Conservation (phyloP, 1,140 invertebrate genomes). For the Nephila pilipes region DNA sequence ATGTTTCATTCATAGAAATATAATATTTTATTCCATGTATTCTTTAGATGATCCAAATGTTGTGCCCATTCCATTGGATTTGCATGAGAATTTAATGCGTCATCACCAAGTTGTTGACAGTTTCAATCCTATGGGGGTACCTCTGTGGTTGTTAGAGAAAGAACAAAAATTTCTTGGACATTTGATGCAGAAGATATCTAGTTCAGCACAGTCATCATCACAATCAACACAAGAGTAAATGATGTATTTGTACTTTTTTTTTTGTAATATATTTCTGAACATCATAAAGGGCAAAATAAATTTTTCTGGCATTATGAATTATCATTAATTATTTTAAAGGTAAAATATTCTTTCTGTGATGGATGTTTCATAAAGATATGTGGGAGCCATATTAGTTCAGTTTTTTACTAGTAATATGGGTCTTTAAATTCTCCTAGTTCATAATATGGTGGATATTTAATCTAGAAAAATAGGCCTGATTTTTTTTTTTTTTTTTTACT, state of each 20-base stretch:
- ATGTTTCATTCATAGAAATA: background rate
- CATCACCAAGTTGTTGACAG: constrained; percentile 6
- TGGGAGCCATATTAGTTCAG: too few species aligned
- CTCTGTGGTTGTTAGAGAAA: constrained; percentile 11
- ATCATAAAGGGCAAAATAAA: too few species aligned
- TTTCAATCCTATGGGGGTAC: background rate
- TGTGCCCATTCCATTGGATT: background rate
- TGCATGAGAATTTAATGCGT: background rate
- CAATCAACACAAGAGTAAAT: background rate
- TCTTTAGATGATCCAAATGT: background rate
- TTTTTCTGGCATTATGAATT: too few species aligned
- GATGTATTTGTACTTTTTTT: background rate
- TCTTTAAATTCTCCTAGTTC: too few species aligned
- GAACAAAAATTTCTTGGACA: background rate
- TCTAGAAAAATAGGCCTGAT: too few species aligned
- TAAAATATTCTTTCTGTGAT: too few species aligned
- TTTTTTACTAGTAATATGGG: too few species aligned
- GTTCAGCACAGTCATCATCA: background rate
- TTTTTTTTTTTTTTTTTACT: too few species aligned
- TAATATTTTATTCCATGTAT: background rate
- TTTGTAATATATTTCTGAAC: too few species aligned
- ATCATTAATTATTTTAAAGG: too few species aligned
- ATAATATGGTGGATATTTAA: too few species aligned
- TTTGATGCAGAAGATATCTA: background rate
- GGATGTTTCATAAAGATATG: too few species aligned